These are phyloP conservation scores for Gopherus flavomarginatus DNA, from an alignment of 2,113 vertebrate species.

Conservation along the genomic window DNA sequence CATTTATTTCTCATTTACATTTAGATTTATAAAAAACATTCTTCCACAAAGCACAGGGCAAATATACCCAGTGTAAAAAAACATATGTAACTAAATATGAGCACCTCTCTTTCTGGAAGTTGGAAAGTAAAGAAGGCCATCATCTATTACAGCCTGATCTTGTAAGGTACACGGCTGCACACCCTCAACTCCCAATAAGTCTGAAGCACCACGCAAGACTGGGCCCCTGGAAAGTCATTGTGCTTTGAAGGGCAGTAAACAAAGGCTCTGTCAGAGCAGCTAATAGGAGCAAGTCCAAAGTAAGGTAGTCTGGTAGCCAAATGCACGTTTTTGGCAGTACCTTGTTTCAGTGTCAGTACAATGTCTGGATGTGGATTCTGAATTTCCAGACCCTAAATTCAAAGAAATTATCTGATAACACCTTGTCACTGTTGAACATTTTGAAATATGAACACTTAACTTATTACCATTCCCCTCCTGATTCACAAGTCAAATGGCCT, in stretches of 20 bases:
- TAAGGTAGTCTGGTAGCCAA: neutral
- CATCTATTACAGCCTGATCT: neutral
- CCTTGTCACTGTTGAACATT: no score
- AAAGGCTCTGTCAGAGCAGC: constrained; percentile 9
- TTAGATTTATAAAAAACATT: neutral
- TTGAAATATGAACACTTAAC: no score
- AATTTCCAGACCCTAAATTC: neutral
- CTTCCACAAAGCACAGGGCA: neutral
- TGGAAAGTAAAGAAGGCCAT: fast-evolving
- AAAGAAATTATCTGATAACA: neutral
- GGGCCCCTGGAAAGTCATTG: neutral
- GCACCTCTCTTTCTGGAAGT: fast-evolving
- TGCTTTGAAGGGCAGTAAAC: neutral
- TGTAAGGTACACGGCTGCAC: neutral
- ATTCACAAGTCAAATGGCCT: no score
- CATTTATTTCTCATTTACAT: constrained; percentile 33
- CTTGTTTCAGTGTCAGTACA: neutral
- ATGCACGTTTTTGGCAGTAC: neutral
- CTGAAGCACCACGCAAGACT: neutral
- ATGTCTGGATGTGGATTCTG: neutral
- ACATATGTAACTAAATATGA: fast-evolving
- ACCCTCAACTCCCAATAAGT: neutral
- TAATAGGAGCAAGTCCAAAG: neutral
- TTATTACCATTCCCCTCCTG: no score
- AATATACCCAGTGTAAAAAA: neutral